A percentile compares a stretch with the other conserved stretches of the same genome.
These are phyloP conservation scores for Ophraella communa DNA, from an alignment of 2,888 invertebrate genomes.

Conservation along the genomic window DNA sequence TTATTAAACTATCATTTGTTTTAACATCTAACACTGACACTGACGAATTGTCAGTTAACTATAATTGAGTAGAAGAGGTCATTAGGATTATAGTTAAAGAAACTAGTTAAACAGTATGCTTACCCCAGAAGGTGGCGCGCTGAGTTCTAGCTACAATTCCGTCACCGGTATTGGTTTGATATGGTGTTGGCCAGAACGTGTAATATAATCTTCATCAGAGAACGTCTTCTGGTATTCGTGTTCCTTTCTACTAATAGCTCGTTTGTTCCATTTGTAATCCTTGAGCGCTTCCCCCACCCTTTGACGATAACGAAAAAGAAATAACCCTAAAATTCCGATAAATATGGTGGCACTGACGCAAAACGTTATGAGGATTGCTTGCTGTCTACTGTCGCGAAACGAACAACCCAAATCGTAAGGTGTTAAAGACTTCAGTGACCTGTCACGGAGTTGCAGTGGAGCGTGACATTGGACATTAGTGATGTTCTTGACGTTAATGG, in stretches of 20 bases:
- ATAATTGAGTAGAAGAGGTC: too few relatives aligned
- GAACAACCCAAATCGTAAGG: constrained; percentile 84
- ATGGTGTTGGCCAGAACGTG: constrained; percentile 67
- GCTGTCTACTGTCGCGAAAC: constrained; percentile 78
- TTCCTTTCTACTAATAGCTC: constrained; percentile 76
- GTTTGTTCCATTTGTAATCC: constrained; percentile 82
- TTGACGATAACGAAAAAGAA: constrained; percentile 80
- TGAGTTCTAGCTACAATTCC: constrained; percentile 95
- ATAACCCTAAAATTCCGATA: constrained; percentile 73
- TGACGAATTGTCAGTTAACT: too few relatives aligned
- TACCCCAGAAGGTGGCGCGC: constrained; percentile 80
- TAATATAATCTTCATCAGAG: constrained; percentile 85
- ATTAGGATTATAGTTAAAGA: too few relatives aligned
- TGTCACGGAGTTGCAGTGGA: constrained; percentile 75
- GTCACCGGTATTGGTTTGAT: constrained; percentile 83
- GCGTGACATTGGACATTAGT: constrained; percentile 73
- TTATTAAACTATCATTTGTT: too few relatives aligned
- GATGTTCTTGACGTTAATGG: constrained; percentile 72
- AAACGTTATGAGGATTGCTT: constrained; percentile 79
- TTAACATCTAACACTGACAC: too few relatives aligned
- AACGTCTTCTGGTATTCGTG: constrained; percentile 90
- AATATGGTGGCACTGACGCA: constrained; percentile 77
- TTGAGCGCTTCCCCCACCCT: constrained; percentile 83
- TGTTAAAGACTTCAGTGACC: constrained; percentile 70
- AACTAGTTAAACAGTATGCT: constrained; percentile 6